Evolutionary conservation across 2,888 invertebrate genomes (phyloP).

Genomic region (Nyleta sp.): DNA sequence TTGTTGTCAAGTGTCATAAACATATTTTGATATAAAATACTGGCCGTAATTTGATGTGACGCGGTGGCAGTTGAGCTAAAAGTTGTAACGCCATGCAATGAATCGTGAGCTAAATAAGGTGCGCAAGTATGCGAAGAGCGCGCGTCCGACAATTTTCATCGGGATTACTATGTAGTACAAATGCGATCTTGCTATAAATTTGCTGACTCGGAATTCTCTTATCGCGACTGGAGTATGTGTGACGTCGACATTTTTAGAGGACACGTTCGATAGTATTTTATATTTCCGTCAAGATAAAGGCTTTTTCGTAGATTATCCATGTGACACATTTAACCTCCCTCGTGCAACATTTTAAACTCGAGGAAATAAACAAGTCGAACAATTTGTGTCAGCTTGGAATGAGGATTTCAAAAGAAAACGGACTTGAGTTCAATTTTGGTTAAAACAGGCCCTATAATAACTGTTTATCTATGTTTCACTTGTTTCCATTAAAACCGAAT

Average conservation of each 20-base stretch:
- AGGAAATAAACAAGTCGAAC: too few species aligned
- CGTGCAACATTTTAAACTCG: too few species aligned
- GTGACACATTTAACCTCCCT: too few species aligned
- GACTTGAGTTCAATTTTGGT: too few species aligned
- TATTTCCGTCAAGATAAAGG: conserved; percentile 32
- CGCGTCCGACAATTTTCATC: conserved; percentile 32
- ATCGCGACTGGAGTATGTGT: conserved; percentile 18
- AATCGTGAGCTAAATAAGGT: conserved; percentile 23
- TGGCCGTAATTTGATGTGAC: conserved; percentile 4
- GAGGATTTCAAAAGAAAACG: too few species aligned
- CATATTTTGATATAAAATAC: not conserved
- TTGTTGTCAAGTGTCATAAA: too few species aligned
- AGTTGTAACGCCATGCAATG: conserved; percentile 9
- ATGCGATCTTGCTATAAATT: conserved; percentile 41
- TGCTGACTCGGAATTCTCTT: conserved; percentile 29
- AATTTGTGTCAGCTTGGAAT: too few species aligned
- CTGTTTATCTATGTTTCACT: too few species aligned
- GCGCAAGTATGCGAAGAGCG: conserved; percentile 26
- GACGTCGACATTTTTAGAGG: conserved; percentile 17
- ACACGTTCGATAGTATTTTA: conserved; percentile 40
- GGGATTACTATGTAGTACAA: conserved; percentile 31
- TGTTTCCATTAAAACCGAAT: too few species aligned
- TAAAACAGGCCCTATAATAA: too few species aligned
- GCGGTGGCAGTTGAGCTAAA: conserved; percentile 13
- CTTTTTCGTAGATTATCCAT: too few species aligned